Conservation (phyloP, 64 coral and sea anemone genomes). For the Orbicella faveolata region DNA sequence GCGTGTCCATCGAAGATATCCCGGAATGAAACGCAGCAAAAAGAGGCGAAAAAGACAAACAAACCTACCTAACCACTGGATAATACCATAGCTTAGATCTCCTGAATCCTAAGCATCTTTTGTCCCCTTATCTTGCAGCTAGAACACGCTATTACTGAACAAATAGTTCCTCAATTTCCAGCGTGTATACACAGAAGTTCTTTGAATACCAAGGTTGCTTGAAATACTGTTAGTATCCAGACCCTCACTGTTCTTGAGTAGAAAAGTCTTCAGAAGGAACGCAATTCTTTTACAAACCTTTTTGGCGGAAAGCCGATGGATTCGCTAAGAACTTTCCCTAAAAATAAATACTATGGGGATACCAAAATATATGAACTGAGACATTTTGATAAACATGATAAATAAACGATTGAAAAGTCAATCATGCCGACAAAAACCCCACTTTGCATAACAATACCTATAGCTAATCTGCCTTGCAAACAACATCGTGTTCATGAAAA, state of each 20-base stretch:
- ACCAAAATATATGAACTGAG: conserved; percentile 2
- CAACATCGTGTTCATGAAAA: neutral
- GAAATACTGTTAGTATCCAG: conserved; percentile 1
- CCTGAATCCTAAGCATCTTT: neutral
- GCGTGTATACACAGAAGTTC: neutral
- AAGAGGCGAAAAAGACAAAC: neutral
- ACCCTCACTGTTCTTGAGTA: neutral
- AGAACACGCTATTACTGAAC: neutral
- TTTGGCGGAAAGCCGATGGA: neutral
- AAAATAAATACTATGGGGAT: neutral
- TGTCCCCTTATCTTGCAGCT: neutral
- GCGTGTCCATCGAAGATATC: neutral
- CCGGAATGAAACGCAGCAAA: neutral
- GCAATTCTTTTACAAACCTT: neutral
- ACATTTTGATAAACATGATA: neutral
- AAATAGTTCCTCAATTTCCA: neutral
- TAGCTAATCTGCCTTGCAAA: conserved; percentile 29
- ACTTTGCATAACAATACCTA: neutral
- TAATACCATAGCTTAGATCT: neutral
- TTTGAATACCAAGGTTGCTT: conserved; percentile 48
- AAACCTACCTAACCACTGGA: neutral
- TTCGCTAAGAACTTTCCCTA: neutral
- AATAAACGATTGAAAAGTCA: neutral
- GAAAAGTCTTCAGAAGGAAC: neutral
- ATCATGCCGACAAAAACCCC: conserved; percentile 7